Conservation (phyloP, 2,797 vertebrate species). For the Acipenser ruthenus region DNA sequence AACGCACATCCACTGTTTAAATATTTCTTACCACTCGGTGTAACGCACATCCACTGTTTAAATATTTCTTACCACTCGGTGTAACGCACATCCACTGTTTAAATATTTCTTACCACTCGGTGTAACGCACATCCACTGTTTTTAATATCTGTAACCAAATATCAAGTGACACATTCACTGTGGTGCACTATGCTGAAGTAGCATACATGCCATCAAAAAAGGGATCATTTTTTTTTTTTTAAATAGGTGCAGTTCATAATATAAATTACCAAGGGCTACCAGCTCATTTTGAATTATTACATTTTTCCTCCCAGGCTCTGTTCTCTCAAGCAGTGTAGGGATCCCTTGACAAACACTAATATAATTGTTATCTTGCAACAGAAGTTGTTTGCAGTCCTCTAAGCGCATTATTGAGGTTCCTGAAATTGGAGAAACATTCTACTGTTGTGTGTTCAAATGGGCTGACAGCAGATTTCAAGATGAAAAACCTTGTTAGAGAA, state of each 20-base stretch:
- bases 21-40: too few species aligned
- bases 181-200: too few species aligned
- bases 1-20: too few species aligned
- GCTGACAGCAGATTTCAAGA: not conserved
- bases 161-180: too few species aligned
- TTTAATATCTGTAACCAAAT: too few species aligned
- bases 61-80: too few species aligned
- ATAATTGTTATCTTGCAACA: slow-evolving; percentile 14
- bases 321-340: slow-evolving; percentile 7
- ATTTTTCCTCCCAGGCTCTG: slow-evolving; percentile 11
- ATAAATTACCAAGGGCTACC: not conserved
- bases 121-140: too few species aligned
- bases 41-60: too few species aligned
- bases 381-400: slow-evolving; percentile 2
- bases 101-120: too few species aligned
- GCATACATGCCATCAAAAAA: too few species aligned
- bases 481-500: slow-evolving; percentile 5
- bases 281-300: slow-evolving; percentile 15
- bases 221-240: too few species aligned
- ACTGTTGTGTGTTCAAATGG: not conserved
- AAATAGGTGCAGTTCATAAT: slow-evolving; percentile 4
- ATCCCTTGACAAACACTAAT: slow-evolving; percentile 11
- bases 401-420: not conserved
- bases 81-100: too few species aligned
- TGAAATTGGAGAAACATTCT: not conserved